Percentiles rank a stretch among this genome's conserved stretches.
Evolutionary conservation across 2,888 invertebrate genomes (phyloP).

Genomic region (Mythimna vitellina): DNA sequence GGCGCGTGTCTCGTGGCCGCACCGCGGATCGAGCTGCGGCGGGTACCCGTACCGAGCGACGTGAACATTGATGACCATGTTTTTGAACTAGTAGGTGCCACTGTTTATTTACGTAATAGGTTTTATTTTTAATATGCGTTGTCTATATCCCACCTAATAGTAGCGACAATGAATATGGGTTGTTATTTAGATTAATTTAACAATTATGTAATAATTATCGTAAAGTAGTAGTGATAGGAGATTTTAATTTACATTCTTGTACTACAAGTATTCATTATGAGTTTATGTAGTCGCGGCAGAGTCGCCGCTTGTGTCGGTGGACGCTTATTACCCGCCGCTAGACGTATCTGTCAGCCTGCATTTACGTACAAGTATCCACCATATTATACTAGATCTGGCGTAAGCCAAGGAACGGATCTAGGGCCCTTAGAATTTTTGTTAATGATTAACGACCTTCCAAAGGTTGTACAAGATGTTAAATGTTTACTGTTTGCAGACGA

Average conservation of each 20-base stretch:
- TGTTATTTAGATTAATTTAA: not conserved
- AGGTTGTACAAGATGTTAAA: no score
- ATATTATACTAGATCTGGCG: no score
- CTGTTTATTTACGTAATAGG: conserved; percentile 11
- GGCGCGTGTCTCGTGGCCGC: not conserved
- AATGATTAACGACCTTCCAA: no score
- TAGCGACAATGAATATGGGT: no score
- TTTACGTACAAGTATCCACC: no score
- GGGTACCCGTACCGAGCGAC: not conserved
- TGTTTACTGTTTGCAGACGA: no score
- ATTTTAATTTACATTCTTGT: not conserved
- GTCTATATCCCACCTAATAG: not conserved
- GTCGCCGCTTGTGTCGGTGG: no score
- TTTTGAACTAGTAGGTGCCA: conserved; percentile 8
- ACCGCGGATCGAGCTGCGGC: not conserved
- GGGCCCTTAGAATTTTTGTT: no score
- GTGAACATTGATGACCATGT: not conserved
- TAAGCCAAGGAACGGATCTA: no score
- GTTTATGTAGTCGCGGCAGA: no score
- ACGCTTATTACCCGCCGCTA: no score
- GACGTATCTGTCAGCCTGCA: no score
- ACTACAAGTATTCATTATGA: not conserved
- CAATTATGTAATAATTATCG: not conserved
- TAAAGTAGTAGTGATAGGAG: not conserved
- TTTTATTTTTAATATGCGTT: conserved; percentile 2